Base-by-base conservation (phyloP, 2,888 invertebrate species). In the Acrobasis suavella region DNA sequence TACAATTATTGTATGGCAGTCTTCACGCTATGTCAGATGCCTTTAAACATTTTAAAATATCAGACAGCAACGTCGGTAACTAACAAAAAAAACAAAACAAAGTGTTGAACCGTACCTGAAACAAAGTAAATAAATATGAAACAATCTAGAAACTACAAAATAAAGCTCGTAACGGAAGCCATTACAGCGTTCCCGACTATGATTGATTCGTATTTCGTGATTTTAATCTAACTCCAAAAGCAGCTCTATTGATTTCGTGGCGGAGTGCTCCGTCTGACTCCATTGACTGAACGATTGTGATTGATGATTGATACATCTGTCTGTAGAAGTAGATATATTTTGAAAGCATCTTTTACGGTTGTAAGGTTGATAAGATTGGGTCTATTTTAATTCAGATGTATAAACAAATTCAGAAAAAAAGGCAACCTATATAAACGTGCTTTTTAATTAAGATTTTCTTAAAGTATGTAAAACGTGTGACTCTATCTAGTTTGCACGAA, bases 151-250 rank as follows among this genome's bases (percentile, higher is more conserved):
- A 55, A 55, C 55, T 38, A 39, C 55, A 15, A 15, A 55, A 39
- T 55, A 55, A 39, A 39, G 39, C 39, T 55, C 39, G 39, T 55
- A 39, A 39, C 16, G 55, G 55, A 55, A 55, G 49, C 58, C 58
- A 59, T 59, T 50, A 51, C 38, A 60, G 17, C 17, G 46, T 50
- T 50, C 9, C 37, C 42, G 39, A 22, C 39, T 60, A 60, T 60
- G 60, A 60, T 60, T 60, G 60, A 60, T 60, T 60, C 60, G 42
- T 42, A 60, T 60, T 50, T n/a, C 60, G 22, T 39, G 60, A 38
- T 56, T 60, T 50, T 12, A 52, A 60, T 60, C 51, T 60, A 60
- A 52, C 60, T 51, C 16, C 10, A 51, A 50, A 16, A 22, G 60
- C 60, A n/a, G 39, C 39, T 60, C 38, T 60, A 60, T 60, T 60